These are phyloP conservation scores for Parnassius mnemosyne DNA, from an alignment of 2,888 invertebrate genomes.

Conservation along the genomic window DNA sequence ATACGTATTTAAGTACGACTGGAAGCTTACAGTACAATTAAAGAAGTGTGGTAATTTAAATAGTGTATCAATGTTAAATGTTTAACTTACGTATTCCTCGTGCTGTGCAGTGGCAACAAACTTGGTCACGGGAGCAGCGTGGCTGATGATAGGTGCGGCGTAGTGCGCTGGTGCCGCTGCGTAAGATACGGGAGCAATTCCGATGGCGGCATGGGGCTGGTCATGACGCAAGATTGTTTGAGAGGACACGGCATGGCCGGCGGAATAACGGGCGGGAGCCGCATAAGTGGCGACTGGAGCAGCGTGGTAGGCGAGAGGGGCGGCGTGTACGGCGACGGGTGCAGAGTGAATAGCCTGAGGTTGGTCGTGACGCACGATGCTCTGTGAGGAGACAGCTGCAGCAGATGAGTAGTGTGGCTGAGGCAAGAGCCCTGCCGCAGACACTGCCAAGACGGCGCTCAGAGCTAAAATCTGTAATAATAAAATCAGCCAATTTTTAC, in stretches of 20 bases:
- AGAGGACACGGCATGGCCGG: conserved; percentile 41
- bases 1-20: conserved; percentile 32
- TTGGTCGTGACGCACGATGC: conserved; percentile 61
- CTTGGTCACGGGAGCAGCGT: conserved; percentile 39
- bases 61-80: not conserved
- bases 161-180: conserved; percentile 38
- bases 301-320: conserved; percentile 42
- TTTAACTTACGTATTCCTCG: conserved; percentile 28
- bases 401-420: conserved; percentile 54
- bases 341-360: conserved; percentile 33
- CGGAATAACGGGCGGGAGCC: conserved; percentile 40
- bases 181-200: conserved; percentile 43
- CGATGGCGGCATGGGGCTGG: conserved; percentile 39
- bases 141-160: conserved; percentile 39
- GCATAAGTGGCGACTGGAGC: conserved; percentile 40
- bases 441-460: conserved; percentile 62
- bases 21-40: too few relatives aligned
- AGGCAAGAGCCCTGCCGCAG: conserved; percentile 56
- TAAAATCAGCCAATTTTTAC: not conserved
- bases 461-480: conserved; percentile 55
- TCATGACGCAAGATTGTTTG: conserved; percentile 58
- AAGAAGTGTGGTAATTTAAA: too few relatives aligned
- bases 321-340: conserved; percentile 33
- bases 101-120: conserved; percentile 41
- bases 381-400: conserved; percentile 55